A percentile compares a stretch with the other conserved stretches of the same genome.
Evolutionary conservation across 2,888 invertebrate genomes (phyloP).

Genomic region (Chrysotoxum bicinctum): DNA sequence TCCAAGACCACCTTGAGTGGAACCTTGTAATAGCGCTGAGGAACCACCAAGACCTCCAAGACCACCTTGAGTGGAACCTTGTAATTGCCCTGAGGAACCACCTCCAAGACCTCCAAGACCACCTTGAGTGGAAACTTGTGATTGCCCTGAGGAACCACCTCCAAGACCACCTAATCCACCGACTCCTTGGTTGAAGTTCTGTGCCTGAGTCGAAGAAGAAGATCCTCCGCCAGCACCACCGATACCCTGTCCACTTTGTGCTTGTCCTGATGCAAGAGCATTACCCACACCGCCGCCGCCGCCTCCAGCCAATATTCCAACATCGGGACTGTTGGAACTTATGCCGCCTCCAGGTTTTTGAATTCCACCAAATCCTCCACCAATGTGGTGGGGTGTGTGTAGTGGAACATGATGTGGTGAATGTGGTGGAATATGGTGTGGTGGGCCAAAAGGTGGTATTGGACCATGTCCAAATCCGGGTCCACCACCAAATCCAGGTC

Average conservation of each 20-base stretch:
- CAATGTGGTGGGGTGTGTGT: no score
- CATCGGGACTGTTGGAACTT: not conserved
- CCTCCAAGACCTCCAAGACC: constrained; percentile 39
- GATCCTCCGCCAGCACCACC: constrained; percentile 14
- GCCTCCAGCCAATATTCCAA: constrained; percentile 16
- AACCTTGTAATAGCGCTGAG: not conserved
- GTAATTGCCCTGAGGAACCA: not conserved
- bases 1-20: not conserved
- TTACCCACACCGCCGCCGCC: constrained; percentile 4
- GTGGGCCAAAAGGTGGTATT: not conserved
- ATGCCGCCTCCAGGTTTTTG: not conserved
- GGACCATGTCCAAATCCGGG: no score
- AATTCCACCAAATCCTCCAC: no score
- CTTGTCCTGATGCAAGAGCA: not conserved
- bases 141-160: not conserved
- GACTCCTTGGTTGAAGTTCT: not conserved
- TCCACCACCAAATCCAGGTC: no score
- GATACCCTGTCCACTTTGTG: constrained; percentile 2
- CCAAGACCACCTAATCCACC: not conserved
- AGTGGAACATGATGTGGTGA: no score
- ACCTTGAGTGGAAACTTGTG: not conserved
- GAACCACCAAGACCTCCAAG: not conserved
- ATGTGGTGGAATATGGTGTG: not conserved
- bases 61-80: not conserved
- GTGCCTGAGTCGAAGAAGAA: not conserved